phyloP scores from a whole-genome alignment of 2,888 invertebrate genomes.

The Thysanoteuthis rhombus region DNA sequence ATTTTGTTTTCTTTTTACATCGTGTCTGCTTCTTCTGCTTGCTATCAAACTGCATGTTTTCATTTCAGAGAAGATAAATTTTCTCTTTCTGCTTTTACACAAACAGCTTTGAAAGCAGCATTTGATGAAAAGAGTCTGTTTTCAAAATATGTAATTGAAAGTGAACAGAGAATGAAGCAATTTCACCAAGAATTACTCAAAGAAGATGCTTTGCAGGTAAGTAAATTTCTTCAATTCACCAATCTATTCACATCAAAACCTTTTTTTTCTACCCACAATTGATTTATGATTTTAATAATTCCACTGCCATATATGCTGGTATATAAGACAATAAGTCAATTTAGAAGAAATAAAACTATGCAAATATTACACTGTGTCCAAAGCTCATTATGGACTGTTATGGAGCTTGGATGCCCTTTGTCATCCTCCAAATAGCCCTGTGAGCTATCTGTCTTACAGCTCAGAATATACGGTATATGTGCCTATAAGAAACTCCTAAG shows the following conservation, averaged over 20 bases:
- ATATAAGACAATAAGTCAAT: too few relatives aligned
- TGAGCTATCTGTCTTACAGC: too few relatives aligned
- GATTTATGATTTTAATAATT: too few relatives aligned
- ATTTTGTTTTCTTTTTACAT: neutral
- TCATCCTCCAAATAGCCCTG: too few relatives aligned
- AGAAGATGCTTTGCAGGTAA: neutral
- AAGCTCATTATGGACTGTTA: too few relatives aligned
- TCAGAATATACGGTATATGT: too few relatives aligned
- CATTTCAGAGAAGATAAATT: neutral
- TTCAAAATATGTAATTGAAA: constrained; percentile 66
- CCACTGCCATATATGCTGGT: too few relatives aligned
- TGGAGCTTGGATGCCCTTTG: too few relatives aligned
- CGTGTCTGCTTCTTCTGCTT: neutral
- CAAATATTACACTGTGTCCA: too few relatives aligned
- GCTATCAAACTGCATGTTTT: neutral
- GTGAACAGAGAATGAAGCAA: constrained; percentile 61
- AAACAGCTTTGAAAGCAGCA: constrained; percentile 62
- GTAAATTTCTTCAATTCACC: neutral
- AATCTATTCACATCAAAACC: neutral
- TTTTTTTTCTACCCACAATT: too few relatives aligned
- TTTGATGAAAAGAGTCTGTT: constrained; percentile 68
- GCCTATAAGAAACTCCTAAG: too few relatives aligned
- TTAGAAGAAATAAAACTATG: too few relatives aligned
- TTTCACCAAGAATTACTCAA: constrained; percentile 45
- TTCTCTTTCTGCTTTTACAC: constrained; percentile 34